These are phyloP conservation scores for Sweltsa coloradensis DNA, from an alignment of 1,140 invertebrate species.

Conservation along the genomic window DNA sequence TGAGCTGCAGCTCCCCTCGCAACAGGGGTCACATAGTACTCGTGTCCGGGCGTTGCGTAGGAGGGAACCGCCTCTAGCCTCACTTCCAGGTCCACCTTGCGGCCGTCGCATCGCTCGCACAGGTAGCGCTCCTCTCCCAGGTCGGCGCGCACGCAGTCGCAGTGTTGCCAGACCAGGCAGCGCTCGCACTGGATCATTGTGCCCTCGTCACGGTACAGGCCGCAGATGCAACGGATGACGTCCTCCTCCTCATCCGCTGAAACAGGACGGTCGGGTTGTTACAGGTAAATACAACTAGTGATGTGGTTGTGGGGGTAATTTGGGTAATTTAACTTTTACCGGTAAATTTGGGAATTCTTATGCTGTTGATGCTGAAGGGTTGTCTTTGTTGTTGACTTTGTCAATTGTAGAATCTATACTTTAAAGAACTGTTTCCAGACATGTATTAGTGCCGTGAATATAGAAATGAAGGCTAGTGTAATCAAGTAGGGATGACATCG, in stretches of 20 bases:
- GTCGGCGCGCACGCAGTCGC: conserved; percentile 77
- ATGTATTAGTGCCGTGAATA: too few relatives aligned
- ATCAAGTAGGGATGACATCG: too few relatives aligned
- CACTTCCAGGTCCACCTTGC: conserved; percentile 70
- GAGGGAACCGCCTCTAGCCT: conserved; percentile 73
- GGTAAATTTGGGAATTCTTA: too few relatives aligned
- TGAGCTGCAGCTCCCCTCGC: conserved; percentile 73
- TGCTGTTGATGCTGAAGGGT: too few relatives aligned
- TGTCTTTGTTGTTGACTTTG: too few relatives aligned
- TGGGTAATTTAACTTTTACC: too few relatives aligned
- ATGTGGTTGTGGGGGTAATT: too few relatives aligned
- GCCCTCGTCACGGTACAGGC: conserved; percentile 88
- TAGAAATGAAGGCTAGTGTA: too few relatives aligned
- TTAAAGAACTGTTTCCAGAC: too few relatives aligned
- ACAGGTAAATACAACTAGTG: too few relatives aligned
- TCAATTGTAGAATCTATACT: too few relatives aligned
- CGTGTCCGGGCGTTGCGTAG: conserved; percentile 46
- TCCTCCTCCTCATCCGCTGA: conserved; percentile 60
- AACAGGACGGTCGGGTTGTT: too few relatives aligned
- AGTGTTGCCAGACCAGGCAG: conserved; percentile 94
- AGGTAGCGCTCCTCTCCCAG: conserved; percentile 64
- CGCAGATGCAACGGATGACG: conserved; percentile 92
- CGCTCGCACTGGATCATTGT: conserved; percentile 92
- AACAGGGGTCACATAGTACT: conserved; percentile 78
- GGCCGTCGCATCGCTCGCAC: conserved; percentile 74